Evolutionary conservation across 2,797 vertebrate species (phyloP).

Genomic region (Momotus momota): DNA sequence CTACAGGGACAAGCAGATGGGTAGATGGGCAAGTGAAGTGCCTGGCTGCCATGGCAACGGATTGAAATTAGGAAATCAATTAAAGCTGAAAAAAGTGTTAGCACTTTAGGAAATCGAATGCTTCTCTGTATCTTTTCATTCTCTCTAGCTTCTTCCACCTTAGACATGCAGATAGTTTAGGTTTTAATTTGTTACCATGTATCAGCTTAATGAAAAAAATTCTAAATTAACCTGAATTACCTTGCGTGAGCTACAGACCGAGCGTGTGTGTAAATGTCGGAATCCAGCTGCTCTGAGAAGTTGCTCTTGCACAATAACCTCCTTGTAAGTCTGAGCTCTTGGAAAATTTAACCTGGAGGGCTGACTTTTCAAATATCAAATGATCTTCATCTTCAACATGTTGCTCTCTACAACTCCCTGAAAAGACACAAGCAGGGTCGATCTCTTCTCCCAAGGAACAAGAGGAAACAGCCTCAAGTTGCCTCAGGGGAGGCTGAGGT

Average conservation of each 20-base stretch:
- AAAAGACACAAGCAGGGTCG: not conserved
- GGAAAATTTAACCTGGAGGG: not conserved
- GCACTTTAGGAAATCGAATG: not conserved
- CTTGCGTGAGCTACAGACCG: accelerated
- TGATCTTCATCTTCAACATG: not conserved
- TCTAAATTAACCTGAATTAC: not conserved
- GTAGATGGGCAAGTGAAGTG: accelerated
- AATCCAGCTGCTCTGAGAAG: not conserved
- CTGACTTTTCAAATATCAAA: not conserved
- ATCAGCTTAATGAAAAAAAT: not conserved
- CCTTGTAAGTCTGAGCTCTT: not conserved
- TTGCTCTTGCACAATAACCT: not conserved
- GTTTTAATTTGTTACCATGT: not conserved
- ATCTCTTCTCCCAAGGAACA: not conserved
- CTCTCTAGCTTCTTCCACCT: not conserved
- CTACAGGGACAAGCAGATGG: not conserved
- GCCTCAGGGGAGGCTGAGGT: not conserved
- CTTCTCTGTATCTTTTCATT: not conserved
- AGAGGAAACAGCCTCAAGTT: too few species aligned
- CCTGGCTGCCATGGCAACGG: not conserved
- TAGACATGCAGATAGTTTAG: not conserved
- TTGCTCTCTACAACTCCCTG: not conserved
- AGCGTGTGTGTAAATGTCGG: accelerated
- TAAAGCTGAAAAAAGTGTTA: not conserved
- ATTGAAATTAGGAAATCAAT: not conserved